phyloP scores from a whole-genome alignment of 1,140 invertebrate genomes.

The Drosophila mojavensis region DNA sequence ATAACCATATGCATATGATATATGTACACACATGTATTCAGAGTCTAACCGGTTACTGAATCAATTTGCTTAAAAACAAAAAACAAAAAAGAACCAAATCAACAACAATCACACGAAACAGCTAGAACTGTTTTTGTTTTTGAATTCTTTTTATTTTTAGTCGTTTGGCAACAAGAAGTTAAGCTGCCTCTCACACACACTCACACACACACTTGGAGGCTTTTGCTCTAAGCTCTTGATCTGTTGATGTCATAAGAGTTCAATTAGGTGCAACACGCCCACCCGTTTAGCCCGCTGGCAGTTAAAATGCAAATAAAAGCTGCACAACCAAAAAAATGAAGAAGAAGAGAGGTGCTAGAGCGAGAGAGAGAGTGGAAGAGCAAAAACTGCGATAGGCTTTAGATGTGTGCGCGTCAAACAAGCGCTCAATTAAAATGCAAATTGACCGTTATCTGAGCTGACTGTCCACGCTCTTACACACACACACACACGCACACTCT shows the following conservation, averaged over 20 bases:
- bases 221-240: constrained; percentile 42
- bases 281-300: constrained; percentile 24
- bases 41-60: constrained; percentile 42
- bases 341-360: neutral
- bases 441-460: constrained; percentile 53
- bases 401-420: constrained; percentile 26
- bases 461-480: constrained; percentile 8
- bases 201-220: neutral
- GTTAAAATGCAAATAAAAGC: constrained; percentile 41
- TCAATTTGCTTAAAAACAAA: constrained; percentile 37
- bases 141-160: constrained; percentile 21
- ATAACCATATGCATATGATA: constrained; percentile 37
- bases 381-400: neutral
- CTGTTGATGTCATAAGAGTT: constrained; percentile 68
- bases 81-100: constrained; percentile 39
- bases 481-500: too few species aligned
- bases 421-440: constrained; percentile 76
- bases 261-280: constrained; percentile 58
- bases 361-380: neutral
- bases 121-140: constrained; percentile 32
- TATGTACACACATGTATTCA: neutral
- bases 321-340: constrained; percentile 2
- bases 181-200: constrained; percentile 2
- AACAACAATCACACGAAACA: constrained; percentile 25
- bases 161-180: constrained; percentile 23